Evolutionary conservation across 2,113 vertebrate genomes (phyloP).

Genomic region (Apeltes quadracus): DNA sequence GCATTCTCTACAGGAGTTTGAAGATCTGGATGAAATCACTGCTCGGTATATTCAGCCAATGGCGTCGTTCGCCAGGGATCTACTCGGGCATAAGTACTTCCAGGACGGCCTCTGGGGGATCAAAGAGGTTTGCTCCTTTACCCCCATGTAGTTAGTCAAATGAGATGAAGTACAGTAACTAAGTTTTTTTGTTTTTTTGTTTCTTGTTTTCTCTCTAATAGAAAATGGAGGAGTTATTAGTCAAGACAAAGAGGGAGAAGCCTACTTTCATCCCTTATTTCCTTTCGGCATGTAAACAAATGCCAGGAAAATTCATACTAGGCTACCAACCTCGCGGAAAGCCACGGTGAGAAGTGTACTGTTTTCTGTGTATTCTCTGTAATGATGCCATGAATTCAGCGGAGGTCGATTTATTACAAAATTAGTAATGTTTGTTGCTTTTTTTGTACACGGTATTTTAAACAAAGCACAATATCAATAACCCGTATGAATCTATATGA

Average conservation of each 20-base stretch:
- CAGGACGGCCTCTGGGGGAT: slow-evolving; percentile 91
- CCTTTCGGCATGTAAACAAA: slow-evolving; percentile 93
- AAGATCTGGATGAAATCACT: slow-evolving; percentile 98
- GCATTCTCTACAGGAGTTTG: slow-evolving; percentile 87
- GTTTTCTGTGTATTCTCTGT: not conserved
- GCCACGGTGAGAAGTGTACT: slow-evolving; percentile 84
- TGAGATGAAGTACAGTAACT: too few relatives aligned
- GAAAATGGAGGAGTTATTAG: slow-evolving; percentile 96
- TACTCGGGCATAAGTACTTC: slow-evolving; percentile 96
- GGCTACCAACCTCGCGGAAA: slow-evolving; percentile 98
- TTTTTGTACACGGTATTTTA: too few relatives aligned
- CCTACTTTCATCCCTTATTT: slow-evolving; percentile 98
- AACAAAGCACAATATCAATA: too few relatives aligned
- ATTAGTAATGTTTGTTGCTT: not conserved
- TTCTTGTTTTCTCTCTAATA: slow-evolving; percentile 65
- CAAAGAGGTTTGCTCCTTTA: slow-evolving; percentile 83
- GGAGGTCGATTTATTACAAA: not conserved
- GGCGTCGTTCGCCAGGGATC: slow-evolving; percentile 96
- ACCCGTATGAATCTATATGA: not conserved
- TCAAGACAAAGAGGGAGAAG: slow-evolving; percentile 95
- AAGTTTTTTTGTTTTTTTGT: not conserved
- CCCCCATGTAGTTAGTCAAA: too few relatives aligned
- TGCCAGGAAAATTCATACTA: slow-evolving; percentile 96
- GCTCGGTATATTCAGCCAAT: slow-evolving; percentile 97
- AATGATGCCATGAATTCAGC: not conserved